phyloP scores from a whole-genome alignment of 2,888 invertebrate genomes.

The Euclidia mi region DNA sequence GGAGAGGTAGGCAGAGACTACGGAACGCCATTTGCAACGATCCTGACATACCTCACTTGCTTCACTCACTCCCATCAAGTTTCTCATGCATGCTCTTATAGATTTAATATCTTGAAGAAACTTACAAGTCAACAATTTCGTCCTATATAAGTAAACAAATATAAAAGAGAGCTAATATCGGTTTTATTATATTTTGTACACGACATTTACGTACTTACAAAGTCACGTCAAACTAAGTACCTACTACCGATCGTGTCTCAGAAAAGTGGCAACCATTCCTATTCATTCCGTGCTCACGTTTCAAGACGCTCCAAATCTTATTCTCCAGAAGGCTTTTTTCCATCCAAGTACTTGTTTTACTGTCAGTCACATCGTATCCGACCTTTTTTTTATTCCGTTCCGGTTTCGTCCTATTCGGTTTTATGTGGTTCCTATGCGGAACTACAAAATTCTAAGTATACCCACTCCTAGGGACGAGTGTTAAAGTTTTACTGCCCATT shows the following conservation, averaged over 20 bases:
- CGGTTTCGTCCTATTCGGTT: constrained; percentile 69
- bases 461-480: constrained; percentile 64
- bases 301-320: constrained; percentile 46
- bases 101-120: too few species aligned
- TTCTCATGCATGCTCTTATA: too few species aligned
- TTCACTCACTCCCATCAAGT: too few species aligned
- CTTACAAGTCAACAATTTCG: too few species aligned
- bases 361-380: constrained; percentile 64
- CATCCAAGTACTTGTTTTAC: constrained; percentile 51
- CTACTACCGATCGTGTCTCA: constrained; percentile 26
- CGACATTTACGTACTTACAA: constrained; percentile 4
- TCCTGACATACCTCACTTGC: too few species aligned
- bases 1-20: too few species aligned
- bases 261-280: constrained; percentile 31
- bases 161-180: constrained; percentile 7
- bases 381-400: constrained; percentile 73
- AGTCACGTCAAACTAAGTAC: constrained; percentile 12
- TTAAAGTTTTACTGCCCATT: constrained; percentile 80
- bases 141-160: too few species aligned
- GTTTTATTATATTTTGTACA: constrained; percentile 13
- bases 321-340: constrained; percentile 41
- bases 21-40: too few species aligned
- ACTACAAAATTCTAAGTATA: constrained; percentile 58
- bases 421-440: constrained; percentile 71
- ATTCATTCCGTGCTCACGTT: constrained; percentile 42